Percentiles rank a stretch among this genome's conserved stretches.
Conservation (phyloP, 2,888 invertebrate genomes). For the Arctia plantaginis region DNA sequence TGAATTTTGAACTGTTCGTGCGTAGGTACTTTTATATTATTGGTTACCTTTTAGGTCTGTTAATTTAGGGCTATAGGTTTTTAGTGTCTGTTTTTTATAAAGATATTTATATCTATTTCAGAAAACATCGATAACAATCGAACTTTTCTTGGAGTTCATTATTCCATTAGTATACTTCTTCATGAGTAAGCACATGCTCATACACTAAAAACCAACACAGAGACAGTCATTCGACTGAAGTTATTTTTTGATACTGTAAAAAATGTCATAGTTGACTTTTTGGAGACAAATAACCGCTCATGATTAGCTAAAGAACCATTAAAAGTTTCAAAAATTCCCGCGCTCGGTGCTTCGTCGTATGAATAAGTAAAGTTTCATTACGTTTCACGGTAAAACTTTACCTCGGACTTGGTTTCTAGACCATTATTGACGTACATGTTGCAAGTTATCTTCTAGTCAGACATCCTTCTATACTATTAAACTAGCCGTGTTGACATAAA, state of each 20-base stretch:
- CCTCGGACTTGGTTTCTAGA: slow-evolving; percentile 14
- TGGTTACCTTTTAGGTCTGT: no score
- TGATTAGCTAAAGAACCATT: slow-evolving; percentile 28
- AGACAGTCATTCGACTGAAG: not conserved
- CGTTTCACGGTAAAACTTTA: not conserved
- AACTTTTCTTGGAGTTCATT: not conserved
- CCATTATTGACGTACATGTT: slow-evolving; percentile 4
- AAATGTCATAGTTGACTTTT: not conserved
- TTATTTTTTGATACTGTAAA: not conserved
- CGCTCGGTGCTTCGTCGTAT: slow-evolving; percentile 16
- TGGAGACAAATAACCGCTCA: slow-evolving; percentile 14
- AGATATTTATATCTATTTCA: no score
- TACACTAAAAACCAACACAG: not conserved
- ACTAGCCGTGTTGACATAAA: not conserved
- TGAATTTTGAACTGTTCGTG: no score
- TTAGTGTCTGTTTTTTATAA: not conserved
- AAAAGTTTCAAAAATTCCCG: slow-evolving; percentile 22
- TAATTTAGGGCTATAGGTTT: no score
- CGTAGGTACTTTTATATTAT: no score
- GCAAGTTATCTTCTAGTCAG: not conserved
- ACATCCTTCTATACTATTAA: not conserved
- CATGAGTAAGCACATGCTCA: not conserved
- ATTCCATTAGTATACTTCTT: no score
- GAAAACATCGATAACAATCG: not conserved
- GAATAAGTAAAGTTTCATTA: slow-evolving; percentile 14